Evolutionary conservation across 2,888 invertebrate species (phyloP).

Genomic region (Mythimna loreyi): DNA sequence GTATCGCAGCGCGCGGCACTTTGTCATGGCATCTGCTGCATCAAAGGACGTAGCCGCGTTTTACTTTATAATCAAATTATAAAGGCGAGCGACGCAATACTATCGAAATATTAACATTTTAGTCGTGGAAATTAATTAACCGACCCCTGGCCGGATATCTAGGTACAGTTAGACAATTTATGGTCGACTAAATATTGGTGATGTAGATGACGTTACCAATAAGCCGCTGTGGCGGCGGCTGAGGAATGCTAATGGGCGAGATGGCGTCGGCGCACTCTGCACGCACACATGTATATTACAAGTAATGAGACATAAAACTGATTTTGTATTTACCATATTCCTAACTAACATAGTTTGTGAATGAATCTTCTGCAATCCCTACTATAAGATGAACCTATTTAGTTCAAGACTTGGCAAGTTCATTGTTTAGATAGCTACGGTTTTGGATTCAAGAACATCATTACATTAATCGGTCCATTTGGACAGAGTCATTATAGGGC

Average conservation of each 20-base stretch:
- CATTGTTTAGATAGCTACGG: constrained; percentile 64
- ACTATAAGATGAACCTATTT: background rate
- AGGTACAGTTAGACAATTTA: constrained; percentile 71
- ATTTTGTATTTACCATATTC: constrained; percentile 61
- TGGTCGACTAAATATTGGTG: constrained; percentile 77
- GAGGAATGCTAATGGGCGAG: constrained; percentile 82
- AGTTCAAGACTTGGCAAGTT: constrained; percentile 45
- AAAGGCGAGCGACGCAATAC: constrained; percentile 59
- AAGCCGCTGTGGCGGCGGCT: constrained; percentile 71
- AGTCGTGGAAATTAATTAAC: constrained; percentile 74
- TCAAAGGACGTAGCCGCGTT: constrained; percentile 72
- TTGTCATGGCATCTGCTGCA: constrained; percentile 77
- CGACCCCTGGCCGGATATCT: constrained; percentile 62
- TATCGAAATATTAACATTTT: constrained; percentile 70
- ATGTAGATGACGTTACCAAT: constrained; percentile 80
- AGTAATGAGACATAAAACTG: constrained; percentile 51
- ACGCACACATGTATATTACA: constrained; percentile 22
- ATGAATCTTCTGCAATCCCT: background rate
- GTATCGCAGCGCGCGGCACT: constrained; percentile 74
- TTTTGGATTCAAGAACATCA: constrained; percentile 73
- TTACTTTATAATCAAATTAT: constrained; percentile 72
- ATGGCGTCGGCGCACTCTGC: constrained; percentile 67
- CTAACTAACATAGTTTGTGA: constrained; percentile 30
- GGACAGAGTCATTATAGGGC: constrained; percentile 75
- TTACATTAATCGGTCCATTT: constrained; percentile 75